These are phyloP conservation scores for Delphinus delphis DNA, from an alignment of 2,113 vertebrate species.

Conservation along the genomic window DNA sequence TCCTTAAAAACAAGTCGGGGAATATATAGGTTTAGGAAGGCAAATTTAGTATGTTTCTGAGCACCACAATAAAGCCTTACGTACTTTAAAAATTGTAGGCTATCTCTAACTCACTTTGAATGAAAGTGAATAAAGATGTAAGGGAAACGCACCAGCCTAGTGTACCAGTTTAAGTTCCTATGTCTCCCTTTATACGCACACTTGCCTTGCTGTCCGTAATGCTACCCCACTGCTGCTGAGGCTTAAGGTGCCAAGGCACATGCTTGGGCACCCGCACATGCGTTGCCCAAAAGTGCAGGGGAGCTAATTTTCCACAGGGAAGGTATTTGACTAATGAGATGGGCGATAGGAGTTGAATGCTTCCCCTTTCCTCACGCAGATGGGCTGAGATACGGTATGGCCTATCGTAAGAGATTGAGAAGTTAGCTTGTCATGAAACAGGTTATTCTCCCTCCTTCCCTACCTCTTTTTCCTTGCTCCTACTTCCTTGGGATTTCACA, in stretches of 20 bases:
- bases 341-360: not conserved
- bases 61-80: not conserved
- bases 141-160: not conserved
- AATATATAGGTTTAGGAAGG: not conserved
- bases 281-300: not conserved
- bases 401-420: not conserved
- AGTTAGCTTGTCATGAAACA: not conserved
- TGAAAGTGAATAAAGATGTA: conserved; percentile 34
- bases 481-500: not conserved
- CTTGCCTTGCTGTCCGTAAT: not conserved
- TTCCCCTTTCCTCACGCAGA: not conserved
- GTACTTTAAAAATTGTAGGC: conserved; percentile 10
- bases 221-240: not conserved
- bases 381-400: not conserved
- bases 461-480: not conserved
- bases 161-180: not conserved
- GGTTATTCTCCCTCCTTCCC: not conserved
- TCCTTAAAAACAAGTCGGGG: not conserved
- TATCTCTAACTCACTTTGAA: conserved; percentile 24
- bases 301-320: not conserved
- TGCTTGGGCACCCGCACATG: not conserved
- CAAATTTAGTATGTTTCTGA: not conserved
- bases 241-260: not conserved
- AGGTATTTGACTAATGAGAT: conserved; percentile 11
- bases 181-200: not conserved